Evolutionary conservation across 2,113 vertebrate species (phyloP), one percentile per base, ranked within the genome.

Genomic region (Zootoca vivipara): DNA sequence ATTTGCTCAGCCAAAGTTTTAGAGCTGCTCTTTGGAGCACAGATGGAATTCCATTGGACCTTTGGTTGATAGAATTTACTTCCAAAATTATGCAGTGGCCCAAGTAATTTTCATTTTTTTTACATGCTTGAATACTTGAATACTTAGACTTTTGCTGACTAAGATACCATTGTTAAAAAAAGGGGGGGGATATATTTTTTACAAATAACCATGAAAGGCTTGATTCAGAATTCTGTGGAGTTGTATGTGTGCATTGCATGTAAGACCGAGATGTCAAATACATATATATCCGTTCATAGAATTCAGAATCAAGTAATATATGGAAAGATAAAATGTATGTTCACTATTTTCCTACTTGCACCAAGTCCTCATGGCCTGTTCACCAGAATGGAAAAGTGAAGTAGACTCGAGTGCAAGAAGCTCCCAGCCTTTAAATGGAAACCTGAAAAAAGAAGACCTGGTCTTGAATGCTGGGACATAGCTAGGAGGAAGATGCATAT

Each of bases 1-100:
- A 90, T 92, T 78, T 84, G 78, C 74, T 82, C 77, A 92, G 33
- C 69, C 91, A 78, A 75, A 86, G 6, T 84, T 85, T 90, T 80
- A 24, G 62, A 87, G 26, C 5, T 80, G 33, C 88, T 91, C 3
- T 16, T n/a, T 83, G 77, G 67, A 40, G 64, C 56, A 9, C 35
- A 33, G 5, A 83, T 90, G 52, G 30, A 87, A 70, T 85, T 33
- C 12, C 46, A 52, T 69, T 90, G 70, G 9, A 2, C 78, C 40
- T 74, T 46, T 82, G 72, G 0, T 70, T 69, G 42, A 7, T 20
- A 89, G 33, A 75, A 28, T 18, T 35, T 0, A 87, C 72, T 70
- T 22, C 79, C 78, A 38, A 91, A 86, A 91, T 89, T 83, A 42
- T 69, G 5, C 6, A 46, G 58, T 28, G 40, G 74, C 28, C 33